Evolutionary conservation across 1,140 invertebrate species (phyloP), one percentile per base, ranked within the genome.

Genomic region (Aleiodes sp.): DNA sequence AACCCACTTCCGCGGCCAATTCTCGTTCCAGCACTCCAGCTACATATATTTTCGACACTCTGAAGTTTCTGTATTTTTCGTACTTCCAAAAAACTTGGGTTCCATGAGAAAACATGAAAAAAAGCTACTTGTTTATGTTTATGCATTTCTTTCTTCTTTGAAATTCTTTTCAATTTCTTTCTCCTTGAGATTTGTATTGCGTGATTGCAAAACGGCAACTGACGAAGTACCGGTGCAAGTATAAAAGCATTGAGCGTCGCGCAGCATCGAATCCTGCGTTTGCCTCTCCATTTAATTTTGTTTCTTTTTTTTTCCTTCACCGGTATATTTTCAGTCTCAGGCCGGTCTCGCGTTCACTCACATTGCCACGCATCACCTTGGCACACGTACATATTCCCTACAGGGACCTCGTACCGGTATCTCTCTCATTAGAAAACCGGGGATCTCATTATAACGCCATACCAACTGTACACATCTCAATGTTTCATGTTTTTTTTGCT

Each of bases 391-490:
- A 16, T n/a, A 8, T 12, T 21, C 46, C 19, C 46, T 33, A 33
- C 12, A 33, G 12, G 31, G 0, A 33, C 12, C 31, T 33, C 4
- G 31, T 35, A 35, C 31, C 31, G 31, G 31, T 43, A 43, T 56
- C 19, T 74, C 74, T 77, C 78, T 81, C 75, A 81, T 82, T 82
- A 81, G 66, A 70, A 73, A 37, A 56, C 24, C 43, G 71, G 72
- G 68, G 75, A 78, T 74, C 79, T 81, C 77, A 75, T 81, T 82
- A 81, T 78, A 74, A 73, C n/a, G 52, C 26, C 26, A 59, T 31
- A 16, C 39, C 39, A 43, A 43, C 39, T 43, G 39, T 43, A 43
- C 39, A 43, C 19, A 43, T 16, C n/a, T 43, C 39, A 16, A 2
- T 43, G 26, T 21, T 52, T 52, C 8, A 52, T 52, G 46, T n/a